A percentile compares a stretch with the other conserved stretches of the same genome.
phyloP scores from a whole-genome alignment of 2,888 invertebrate genomes.

The Camponotus fellah region DNA sequence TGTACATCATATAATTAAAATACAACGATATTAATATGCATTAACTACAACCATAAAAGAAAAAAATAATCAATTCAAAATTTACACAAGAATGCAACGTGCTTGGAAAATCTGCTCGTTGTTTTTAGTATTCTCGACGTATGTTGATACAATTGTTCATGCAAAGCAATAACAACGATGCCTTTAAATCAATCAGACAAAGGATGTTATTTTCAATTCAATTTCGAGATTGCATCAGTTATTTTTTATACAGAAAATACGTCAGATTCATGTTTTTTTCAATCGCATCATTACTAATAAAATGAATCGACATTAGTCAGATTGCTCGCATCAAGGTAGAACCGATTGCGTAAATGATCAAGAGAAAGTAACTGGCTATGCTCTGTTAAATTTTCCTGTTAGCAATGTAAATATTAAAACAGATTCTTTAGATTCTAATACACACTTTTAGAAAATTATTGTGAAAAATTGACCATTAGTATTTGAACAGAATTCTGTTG shows the following conservation, averaged over 20 bases:
- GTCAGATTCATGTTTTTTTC: conserved; percentile 18
- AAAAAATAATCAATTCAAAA: conserved; percentile 6
- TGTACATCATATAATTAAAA: neutral
- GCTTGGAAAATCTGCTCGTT: neutral
- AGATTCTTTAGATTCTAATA: neutral
- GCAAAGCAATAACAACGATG: neutral
- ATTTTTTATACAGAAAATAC: neutral
- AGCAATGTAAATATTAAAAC: conserved; percentile 4
- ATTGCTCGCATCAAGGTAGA: conserved; percentile 10
- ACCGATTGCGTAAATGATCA: conserved; percentile 33
- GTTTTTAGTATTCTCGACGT: conserved; percentile 8
- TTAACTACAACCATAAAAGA: neutral
- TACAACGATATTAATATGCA: neutral
- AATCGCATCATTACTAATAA: conserved; percentile 14
- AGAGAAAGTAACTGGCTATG: conserved; percentile 33
- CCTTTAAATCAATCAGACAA: conserved; percentile 15
- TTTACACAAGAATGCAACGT: neutral
- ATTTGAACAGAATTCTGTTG: neutral
- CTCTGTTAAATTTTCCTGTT: conserved; percentile 14
- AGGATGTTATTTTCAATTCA: neutral
- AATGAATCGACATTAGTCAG: conserved; percentile 18
- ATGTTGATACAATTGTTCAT: no score
- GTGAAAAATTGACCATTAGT: neutral
- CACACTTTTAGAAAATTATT: neutral
- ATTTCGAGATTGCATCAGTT: neutral